Conservation (phyloP, 2,113 vertebrate species). For the Columba livia region DNA sequence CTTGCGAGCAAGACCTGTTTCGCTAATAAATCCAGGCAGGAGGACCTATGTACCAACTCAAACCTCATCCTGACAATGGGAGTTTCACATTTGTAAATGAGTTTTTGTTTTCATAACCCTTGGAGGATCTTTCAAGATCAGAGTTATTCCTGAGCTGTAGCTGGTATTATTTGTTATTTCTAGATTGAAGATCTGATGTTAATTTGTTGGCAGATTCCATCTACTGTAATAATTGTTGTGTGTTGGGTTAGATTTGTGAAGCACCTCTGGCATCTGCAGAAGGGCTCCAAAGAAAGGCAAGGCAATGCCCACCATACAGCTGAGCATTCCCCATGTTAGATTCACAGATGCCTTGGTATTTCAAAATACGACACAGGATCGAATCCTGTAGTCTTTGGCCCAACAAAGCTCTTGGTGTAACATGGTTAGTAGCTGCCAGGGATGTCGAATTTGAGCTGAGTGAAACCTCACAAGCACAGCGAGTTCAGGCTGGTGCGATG, state of each 20-base stretch:
- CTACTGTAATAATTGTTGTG: slow-evolving; percentile 30
- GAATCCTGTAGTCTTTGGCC: background rate
- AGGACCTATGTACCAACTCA: background rate
- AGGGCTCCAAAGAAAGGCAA: background rate
- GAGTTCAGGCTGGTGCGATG: fast-evolving
- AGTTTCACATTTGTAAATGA: slow-evolving; percentile 16
- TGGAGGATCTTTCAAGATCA: background rate
- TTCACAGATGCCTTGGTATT: background rate
- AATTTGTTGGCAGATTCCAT: slow-evolving; percentile 46
- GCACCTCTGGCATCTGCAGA: background rate
- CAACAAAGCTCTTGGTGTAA: background rate
- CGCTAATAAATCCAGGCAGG: slow-evolving; percentile 5
- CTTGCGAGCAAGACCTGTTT: background rate
- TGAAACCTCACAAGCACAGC: background rate
- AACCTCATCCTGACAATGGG: background rate
- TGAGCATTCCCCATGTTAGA: background rate
- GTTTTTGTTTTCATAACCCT: slow-evolving; percentile 34
- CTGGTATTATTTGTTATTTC: slow-evolving; percentile 57
- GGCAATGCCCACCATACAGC: background rate
- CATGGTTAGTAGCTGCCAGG: background rate
- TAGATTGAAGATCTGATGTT: slow-evolving; percentile 6
- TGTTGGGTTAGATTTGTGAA: background rate
- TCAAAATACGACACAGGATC: background rate
- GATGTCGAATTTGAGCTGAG: background rate
- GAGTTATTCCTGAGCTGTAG: slow-evolving; percentile 32